Evolutionary conservation across 1,140 invertebrate species (phyloP), one percentile per base, ranked within the genome.

Genomic region (Cotesia typhae): DNA sequence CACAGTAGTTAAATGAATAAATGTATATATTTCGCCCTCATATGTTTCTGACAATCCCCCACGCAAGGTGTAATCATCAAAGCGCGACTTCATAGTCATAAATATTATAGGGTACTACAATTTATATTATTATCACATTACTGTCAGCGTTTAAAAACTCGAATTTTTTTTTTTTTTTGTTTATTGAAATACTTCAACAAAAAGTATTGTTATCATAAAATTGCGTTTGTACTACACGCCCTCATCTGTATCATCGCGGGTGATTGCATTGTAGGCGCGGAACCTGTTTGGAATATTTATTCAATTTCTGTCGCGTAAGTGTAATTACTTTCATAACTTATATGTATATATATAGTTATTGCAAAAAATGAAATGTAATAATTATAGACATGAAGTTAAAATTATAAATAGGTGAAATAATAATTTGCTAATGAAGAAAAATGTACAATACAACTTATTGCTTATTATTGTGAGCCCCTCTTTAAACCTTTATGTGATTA

Each of bases 21-120:
- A 59, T 59, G 20, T 59, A 59, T 59, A 59, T 20, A 59, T 20
- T 59, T 59, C 57, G 57, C 57, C 57, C 57, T 59, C 57, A 59
- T 59, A 20, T 47, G 41, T 47, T 47, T 47, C 41, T 59, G 57
- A 28, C 57, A 59, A 59, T 35, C 57, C 57, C 41, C 57, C 57
- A 59, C 57, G 57, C 57, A 59, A 59, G 57, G 57, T 59, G 57
- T 9, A 59, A 28, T 28, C 17, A 59, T 59, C 57, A 20, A 59
- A 20, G 57, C 57, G 20, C 20, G 17, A 20, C 20, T 59, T 59
- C 9, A 28, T 28, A 59, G 9, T 20, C 53, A 59, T 59, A 20
- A 20, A 59, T 28, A 59, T 59, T 20, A 28, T 59, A n/a, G 12
- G 53, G 10, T 12, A 55, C 53, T 12, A 55, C 3, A n/a, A 3